Evolutionary conservation across 2,113 vertebrate genomes (phyloP).

Genomic region (rabbit (Oryctolagus cuniculus)): DNA sequence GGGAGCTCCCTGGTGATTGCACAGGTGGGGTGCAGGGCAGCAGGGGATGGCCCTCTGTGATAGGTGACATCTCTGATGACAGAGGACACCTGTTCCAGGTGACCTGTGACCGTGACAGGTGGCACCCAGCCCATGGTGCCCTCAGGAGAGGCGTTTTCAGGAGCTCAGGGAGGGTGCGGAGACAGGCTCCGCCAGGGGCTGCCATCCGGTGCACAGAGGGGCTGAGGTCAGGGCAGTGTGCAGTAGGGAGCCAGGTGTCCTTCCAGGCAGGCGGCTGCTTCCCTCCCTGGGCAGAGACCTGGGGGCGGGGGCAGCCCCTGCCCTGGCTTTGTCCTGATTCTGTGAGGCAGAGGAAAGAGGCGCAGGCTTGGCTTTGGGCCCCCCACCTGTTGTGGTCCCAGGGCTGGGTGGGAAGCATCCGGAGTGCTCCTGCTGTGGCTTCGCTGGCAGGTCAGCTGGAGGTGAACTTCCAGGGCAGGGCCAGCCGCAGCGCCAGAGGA

Average conservation of each 20-base stretch:
- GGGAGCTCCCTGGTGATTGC: not conserved
- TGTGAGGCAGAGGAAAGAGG: not conserved
- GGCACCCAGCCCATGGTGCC: not conserved
- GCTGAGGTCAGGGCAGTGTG: too few species aligned
- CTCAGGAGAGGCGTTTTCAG: not conserved
- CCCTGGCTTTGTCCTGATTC: not conserved
- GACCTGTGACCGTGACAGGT: not conserved
- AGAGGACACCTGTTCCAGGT: not conserved
- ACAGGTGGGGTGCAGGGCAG: not conserved
- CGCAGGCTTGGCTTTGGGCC: not conserved
- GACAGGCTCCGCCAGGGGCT: not conserved
- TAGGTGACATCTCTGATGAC: not conserved
- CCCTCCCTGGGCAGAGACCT: not conserved
- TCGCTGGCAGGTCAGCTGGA: too few species aligned
- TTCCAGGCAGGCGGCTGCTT: too few species aligned
- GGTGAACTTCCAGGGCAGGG: too few species aligned
- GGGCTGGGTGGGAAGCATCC: not conserved
- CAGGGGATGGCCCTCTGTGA: not conserved
- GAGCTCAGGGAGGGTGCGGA: not conserved
- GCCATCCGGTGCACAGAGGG: not conserved
- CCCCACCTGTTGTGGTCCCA: not conserved
- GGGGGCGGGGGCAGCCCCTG: accelerated
- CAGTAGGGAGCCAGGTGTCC: not conserved
- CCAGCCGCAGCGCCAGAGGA: too few species aligned
- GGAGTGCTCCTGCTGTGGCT: too few species aligned